These are phyloP conservation scores for Pocillopora grandis DNA, from an alignment of 92 coral and sea anemone species.

Conservation along the genomic window DNA sequence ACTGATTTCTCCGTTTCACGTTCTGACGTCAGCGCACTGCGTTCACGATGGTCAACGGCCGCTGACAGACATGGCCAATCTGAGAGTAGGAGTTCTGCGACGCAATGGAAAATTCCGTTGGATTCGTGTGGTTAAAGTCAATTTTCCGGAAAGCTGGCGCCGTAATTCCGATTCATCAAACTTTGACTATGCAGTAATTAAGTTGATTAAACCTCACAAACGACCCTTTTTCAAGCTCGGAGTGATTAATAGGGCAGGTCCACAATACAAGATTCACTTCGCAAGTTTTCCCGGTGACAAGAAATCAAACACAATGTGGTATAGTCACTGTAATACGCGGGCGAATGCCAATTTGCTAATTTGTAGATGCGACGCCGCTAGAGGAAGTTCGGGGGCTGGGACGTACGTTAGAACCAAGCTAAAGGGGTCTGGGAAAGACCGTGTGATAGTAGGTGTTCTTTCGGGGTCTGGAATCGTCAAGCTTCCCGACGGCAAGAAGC, in stretches of 20 bases:
- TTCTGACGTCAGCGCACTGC: slow-evolving; percentile 94
- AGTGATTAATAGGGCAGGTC: slow-evolving; percentile 21
- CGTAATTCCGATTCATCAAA: slow-evolving; percentile 14
- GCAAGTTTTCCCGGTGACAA: slow-evolving; percentile 87
- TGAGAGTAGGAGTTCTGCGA: slow-evolving; percentile 75
- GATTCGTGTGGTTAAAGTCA: slow-evolving; percentile 43
- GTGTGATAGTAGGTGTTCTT: slow-evolving; percentile 67
- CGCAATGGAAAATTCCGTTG: slow-evolving; percentile 58
- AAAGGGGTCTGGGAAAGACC: slow-evolving; percentile 13
- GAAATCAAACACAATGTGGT: slow-evolving; percentile 65
- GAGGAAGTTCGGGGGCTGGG: slow-evolving; percentile 86
- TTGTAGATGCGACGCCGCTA: slow-evolving; percentile 67
- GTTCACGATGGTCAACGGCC: slow-evolving; percentile 73
- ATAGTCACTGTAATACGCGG: slow-evolving; percentile 59
- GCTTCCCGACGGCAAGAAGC: slow-evolving; percentile 32
- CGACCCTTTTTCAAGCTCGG: slow-evolving; percentile 59
- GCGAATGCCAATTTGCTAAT: slow-evolving; percentile 46
- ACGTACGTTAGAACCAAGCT: slow-evolving; percentile 42
- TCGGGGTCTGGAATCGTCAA: slow-evolving; percentile 57
- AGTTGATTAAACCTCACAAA: slow-evolving; percentile 45
- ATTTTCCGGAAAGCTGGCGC: slow-evolving; percentile 58
- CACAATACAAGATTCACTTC: slow-evolving; percentile 52
- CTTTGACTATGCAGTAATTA: slow-evolving; percentile 75
- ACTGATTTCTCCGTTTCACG: slow-evolving; percentile 73
- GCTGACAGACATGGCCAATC: slow-evolving; percentile 37